These are phyloP conservation scores for Syngnathoides biaculeatus DNA, from an alignment of 2,113 vertebrate genomes.

Conservation along the genomic window DNA sequence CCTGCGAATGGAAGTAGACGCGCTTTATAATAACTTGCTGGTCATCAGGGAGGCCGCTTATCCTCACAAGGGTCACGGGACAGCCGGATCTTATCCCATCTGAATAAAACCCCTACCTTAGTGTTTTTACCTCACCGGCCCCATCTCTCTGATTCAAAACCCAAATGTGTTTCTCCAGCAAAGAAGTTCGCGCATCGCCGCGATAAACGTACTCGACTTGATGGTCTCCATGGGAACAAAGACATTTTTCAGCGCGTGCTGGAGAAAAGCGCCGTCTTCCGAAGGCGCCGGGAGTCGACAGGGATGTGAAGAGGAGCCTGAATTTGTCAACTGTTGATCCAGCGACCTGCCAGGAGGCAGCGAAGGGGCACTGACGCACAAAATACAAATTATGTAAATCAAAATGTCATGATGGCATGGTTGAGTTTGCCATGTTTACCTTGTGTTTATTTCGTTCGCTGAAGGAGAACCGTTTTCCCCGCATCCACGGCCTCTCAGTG, in stretches of 20 bases:
- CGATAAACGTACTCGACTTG: constrained; percentile 72
- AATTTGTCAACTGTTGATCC: constrained; percentile 30
- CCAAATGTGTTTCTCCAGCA: not conserved
- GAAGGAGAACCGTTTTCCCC: not conserved
- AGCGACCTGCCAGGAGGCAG: constrained; percentile 26
- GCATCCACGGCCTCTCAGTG: constrained; percentile 51
- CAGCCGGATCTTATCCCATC: no score
- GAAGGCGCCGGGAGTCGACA: constrained; percentile 11
- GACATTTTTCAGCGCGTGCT: constrained; percentile 68
- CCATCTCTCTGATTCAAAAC: no score
- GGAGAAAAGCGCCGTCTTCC: constrained; percentile 11
- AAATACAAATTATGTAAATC: not conserved
- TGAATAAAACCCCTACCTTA: no score
- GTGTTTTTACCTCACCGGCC: no score
- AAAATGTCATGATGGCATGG: not conserved
- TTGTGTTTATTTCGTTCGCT: constrained; percentile 21
- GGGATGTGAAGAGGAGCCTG: constrained; percentile 1
- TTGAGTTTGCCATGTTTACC: constrained; percentile 28
- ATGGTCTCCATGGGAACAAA: constrained; percentile 80
- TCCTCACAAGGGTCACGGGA: no score
- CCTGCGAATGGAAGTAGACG: constrained; percentile 57
- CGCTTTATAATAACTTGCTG: not conserved
- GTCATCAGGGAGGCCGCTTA: no score
- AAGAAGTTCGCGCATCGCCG: not conserved
- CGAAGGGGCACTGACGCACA: not conserved